Conservation (phyloP, 2,113 vertebrate species). For the Ceratotherium simum region DNA sequence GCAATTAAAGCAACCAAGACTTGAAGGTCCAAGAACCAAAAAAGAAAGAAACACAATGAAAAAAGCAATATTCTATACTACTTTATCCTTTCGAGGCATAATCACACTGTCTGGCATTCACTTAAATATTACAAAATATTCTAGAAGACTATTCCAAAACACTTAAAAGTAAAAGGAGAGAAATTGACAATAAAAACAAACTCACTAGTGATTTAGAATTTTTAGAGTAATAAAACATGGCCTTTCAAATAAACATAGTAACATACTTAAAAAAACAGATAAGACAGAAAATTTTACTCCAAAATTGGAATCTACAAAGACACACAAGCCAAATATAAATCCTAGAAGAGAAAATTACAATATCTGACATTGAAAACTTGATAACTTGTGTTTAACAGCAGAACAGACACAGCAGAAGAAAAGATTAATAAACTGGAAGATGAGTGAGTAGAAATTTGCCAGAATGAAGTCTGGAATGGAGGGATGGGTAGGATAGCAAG, state of each 20-base stretch:
- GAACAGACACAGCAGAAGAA: not conserved
- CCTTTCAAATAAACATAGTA: not conserved
- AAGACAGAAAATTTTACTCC: not conserved
- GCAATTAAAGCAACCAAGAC: not conserved
- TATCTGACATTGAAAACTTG: not conserved
- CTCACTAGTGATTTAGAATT: not conserved
- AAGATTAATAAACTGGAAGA: not conserved
- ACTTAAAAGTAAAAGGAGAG: not conserved
- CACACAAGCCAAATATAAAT: not conserved
- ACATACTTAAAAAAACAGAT: not conserved
- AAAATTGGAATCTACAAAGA: not conserved
- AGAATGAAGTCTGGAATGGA: not conserved
- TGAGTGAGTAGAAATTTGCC: not conserved
- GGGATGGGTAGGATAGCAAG: not conserved
- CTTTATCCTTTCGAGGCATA: not conserved
- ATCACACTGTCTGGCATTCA: not conserved
- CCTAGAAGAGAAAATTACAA: not conserved
- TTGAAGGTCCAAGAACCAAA: not conserved
- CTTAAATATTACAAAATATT: not conserved
- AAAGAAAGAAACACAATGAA: not conserved
- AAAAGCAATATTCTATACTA: not conserved
- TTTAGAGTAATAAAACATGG: not conserved
- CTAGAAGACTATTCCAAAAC: not conserved
- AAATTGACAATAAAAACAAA: not conserved
- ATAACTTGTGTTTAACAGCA: not conserved